Evolutionary conservation across 2,888 invertebrate species (phyloP).

Genomic region (Drosophila tripunctata): DNA sequence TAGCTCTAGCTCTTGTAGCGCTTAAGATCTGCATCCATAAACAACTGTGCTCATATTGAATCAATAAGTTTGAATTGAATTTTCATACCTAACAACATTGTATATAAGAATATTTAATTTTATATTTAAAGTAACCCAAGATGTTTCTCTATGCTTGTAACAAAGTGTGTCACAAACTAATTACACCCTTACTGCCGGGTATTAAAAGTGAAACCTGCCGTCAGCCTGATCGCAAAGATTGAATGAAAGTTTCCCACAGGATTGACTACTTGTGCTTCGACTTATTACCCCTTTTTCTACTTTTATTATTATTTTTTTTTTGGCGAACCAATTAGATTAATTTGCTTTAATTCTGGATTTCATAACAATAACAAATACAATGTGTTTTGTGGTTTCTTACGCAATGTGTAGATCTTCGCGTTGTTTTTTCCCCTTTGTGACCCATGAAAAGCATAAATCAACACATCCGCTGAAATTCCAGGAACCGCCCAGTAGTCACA

Average conservation of each 20-base stretch:
- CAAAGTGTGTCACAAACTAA: background rate
- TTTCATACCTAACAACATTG: too few species aligned
- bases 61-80: too few species aligned
- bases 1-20: too few species aligned
- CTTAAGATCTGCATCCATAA: too few species aligned
- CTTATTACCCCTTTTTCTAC: constrained; percentile 42
- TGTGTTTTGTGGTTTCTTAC: constrained; percentile 42
- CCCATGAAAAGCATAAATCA: constrained; percentile 65
- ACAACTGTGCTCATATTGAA: too few species aligned
- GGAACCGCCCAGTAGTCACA: constrained; percentile 65
- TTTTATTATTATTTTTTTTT: background rate
- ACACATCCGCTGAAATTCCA: constrained; percentile 75
- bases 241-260: constrained; percentile 64
- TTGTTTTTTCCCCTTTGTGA: constrained; percentile 2
- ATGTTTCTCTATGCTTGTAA: background rate
- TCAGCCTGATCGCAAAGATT: background rate
- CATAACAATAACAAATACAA: constrained; percentile 42
- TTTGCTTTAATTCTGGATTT: constrained; percentile 61
- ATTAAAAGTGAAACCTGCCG: constrained; percentile 41
- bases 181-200: background rate
- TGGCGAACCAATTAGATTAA: constrained; percentile 50
- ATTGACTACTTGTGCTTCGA: constrained; percentile 39
- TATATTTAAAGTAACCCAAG: background rate
- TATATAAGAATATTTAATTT: too few species aligned
- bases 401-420: constrained; percentile 44